These are phyloP conservation scores for Myzus persicae DNA, from an alignment of 1,140 invertebrate species.

Conservation along the genomic window DNA sequence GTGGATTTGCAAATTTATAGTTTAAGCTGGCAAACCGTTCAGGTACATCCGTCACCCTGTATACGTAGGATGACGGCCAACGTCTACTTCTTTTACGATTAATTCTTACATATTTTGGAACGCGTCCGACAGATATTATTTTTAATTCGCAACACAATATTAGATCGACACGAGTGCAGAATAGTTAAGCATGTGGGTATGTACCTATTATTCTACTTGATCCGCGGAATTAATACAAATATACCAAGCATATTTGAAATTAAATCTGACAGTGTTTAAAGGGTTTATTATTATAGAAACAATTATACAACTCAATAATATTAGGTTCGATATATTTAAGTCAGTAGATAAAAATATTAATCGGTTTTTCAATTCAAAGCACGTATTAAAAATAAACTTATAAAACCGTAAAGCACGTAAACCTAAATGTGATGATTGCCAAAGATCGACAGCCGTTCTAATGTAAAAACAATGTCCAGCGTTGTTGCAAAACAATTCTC, in stretches of 20 bases:
- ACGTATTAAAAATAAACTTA: not conserved
- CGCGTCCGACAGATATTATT: not conserved
- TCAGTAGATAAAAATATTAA: not conserved
- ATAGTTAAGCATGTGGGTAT: not conserved
- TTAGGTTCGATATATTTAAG: not conserved
- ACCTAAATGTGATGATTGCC: not conserved
- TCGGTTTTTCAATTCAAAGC: not conserved
- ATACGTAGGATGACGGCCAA: not conserved
- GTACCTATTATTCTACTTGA: not conserved
- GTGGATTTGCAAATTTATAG: not conserved
- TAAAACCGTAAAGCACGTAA: not conserved
- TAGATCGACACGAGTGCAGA: not conserved
- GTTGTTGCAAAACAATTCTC: conserved; percentile 13
- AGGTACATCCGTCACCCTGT: not conserved
- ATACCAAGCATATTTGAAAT: not conserved
- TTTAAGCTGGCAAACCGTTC: not conserved
- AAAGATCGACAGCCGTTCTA: not conserved
- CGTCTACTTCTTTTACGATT: not conserved
- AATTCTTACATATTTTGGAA: not conserved
- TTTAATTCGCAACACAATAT: not conserved
- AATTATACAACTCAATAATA: no score
- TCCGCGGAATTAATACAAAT: not conserved
- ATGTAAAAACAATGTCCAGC: not conserved
- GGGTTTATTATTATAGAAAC: no score
- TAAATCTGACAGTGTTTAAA: not conserved